A percentile compares a stretch with the other conserved stretches of the same genome.
Conservation (phyloP, 2,113 vertebrate genomes). For the Silurus meridionalis region DNA sequence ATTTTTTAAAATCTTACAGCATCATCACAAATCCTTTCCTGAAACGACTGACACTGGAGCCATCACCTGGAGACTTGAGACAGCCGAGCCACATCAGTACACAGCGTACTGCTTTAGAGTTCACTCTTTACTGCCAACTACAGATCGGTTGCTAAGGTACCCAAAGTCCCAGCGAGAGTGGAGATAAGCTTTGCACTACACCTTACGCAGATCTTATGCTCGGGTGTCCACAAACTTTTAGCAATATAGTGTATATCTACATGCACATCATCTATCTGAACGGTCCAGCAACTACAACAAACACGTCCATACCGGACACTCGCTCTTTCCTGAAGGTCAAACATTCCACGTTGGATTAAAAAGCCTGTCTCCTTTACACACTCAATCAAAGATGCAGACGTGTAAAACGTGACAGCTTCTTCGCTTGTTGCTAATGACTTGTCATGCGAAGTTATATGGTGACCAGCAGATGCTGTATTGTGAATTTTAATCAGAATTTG, state of each 20-base stretch:
- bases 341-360: neutral
- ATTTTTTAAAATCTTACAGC: neutral
- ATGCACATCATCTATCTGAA: neutral
- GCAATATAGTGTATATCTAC: neutral
- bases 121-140: neutral
- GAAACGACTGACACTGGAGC: neutral
- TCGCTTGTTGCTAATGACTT: neutral
- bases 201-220: no score
- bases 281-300: neutral
- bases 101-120: neutral
- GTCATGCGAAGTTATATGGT: neutral
- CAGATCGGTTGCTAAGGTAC: neutral
- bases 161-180: neutral
- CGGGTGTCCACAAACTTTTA: no score
- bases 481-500: neutral
- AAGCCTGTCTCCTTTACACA: neutral
- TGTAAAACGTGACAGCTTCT: constrained; percentile 1
- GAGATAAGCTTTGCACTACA: neutral
- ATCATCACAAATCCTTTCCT: neutral
- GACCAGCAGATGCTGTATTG: neutral
- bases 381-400: neutral
- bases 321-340: neutral
- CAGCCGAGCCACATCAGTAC: neutral
- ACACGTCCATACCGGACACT: neutral
- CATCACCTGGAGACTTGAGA: neutral